Base-by-base conservation (phyloP, 53 echinoderm and acorn worm species). In the Henricia sp. region DNA sequence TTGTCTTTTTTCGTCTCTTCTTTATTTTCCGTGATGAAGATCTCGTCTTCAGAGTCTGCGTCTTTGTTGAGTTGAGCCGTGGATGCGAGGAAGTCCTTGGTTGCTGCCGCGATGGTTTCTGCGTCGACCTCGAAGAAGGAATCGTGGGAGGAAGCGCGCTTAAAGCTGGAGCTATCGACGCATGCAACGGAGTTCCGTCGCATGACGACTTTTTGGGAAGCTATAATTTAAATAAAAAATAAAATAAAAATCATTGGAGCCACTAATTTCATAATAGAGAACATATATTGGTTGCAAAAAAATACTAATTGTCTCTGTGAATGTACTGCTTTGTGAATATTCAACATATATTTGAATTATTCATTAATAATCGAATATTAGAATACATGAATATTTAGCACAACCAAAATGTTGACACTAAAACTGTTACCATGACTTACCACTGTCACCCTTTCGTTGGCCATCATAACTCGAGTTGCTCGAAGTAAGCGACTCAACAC, bases 81-180 rank as follows among this genome's bases (percentile, higher is more conserved):
- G 10, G 80, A 83, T 12, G 85, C 64, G 25, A 93, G 87, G 85
- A 93, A 91, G 68, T 93, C 94, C 42, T 89, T 59, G 16, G 84
- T 94, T 11, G 94, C 94, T 0, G 87, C 90, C 3, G 97, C 90
- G 35, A 94, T 86, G 14, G 90, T 85, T 6, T 84, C 90, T 28
- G 83, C 85, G 30, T 91, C 93, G 2, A 92, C 67, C 40, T 94
- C 97, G 63, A 96, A 96, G 90, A 94, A 96, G 26, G 97, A 96
- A 38, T 96, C 91, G 20, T 94, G 92, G 17, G 97, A 96, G 16
- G 91, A 85, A 35, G 92, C 80, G 27, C 93, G 83, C 4, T 85
- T 83, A 16, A 90, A 65, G 52, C 72, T 67, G 46, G 90, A 84
- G 42, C 84, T 72, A 57, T 93, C 95, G 36, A 91, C 83, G 57